Conservation (phyloP, 2,113 vertebrate genomes). For the Siniperca knerii region DNA sequence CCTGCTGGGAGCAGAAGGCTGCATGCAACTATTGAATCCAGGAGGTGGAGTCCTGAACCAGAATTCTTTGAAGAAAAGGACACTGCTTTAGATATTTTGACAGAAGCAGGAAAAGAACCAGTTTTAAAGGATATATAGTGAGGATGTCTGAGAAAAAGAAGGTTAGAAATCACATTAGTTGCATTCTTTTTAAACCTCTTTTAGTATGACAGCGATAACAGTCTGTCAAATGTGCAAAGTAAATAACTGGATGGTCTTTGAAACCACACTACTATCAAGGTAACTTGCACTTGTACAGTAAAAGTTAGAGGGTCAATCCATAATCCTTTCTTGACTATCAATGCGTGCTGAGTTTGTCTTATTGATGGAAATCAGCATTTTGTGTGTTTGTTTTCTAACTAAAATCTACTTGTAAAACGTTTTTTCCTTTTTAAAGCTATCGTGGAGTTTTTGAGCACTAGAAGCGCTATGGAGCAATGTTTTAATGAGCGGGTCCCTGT, state of each 20-base stretch:
- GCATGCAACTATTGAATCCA: slow-evolving; percentile 44
- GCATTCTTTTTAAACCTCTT: not conserved
- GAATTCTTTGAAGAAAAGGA: slow-evolving; percentile 17
- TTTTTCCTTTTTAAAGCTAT: no score
- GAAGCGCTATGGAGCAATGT: no score
- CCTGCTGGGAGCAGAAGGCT: slow-evolving; percentile 77
- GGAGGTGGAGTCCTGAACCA: slow-evolving; percentile 15
- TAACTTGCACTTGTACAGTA: not conserved
- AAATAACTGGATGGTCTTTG: not conserved
- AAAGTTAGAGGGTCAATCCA: not conserved
- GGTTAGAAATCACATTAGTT: not conserved
- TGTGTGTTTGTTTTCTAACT: not conserved
- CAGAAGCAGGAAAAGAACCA: not conserved
- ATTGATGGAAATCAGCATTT: not conserved
- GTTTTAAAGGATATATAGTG: not conserved
- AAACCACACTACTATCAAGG: not conserved
- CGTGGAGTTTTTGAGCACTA: no score
- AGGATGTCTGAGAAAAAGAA: not conserved
- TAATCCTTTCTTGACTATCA: not conserved
- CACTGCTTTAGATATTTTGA: slow-evolving; percentile 9
- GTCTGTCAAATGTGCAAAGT: not conserved
- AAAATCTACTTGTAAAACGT: no score
- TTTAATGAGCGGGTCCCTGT: no score
- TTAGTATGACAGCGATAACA: not conserved
- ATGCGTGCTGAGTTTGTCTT: not conserved